Conservation (phyloP, 2,113 vertebrate genomes). For the Microcebus ravelobensis region DNA sequence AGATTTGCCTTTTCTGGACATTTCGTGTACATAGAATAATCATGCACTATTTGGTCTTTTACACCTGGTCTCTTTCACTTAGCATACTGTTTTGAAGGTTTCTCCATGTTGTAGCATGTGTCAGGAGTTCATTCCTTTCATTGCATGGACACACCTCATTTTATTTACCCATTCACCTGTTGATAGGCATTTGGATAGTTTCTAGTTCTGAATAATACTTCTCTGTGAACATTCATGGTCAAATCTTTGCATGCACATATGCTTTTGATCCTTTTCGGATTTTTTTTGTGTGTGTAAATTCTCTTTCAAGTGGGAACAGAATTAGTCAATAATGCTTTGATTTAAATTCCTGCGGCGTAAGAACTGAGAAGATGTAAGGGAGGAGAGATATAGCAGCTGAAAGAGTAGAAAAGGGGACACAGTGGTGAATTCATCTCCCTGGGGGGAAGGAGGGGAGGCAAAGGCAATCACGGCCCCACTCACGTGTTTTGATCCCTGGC, state of each 20-base stretch:
- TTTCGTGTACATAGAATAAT: neutral
- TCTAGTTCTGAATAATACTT: neutral
- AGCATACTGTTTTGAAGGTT: neutral
- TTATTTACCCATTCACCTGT: neutral
- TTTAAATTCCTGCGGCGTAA: neutral
- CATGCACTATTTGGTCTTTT: neutral
- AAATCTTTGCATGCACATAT: neutral
- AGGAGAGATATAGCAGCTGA: neutral
- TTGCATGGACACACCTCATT: too few relatives aligned
- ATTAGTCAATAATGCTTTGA: neutral
- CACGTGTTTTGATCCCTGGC: neutral
- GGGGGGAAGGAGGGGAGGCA: neutral
- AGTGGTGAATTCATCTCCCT: neutral
- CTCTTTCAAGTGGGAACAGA: neutral
- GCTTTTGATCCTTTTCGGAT: neutral
- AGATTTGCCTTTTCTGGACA: neutral
- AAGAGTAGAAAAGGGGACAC: neutral
- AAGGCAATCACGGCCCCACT: neutral
- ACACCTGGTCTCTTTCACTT: neutral
- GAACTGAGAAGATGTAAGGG: neutral
- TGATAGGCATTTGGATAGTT: neutral
- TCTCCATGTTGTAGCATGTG: neutral
- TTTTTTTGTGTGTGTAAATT: neutral
- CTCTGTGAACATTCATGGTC: neutral
- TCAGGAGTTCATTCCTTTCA: neutral